Base-by-base conservation (phyloP, 1,140 invertebrate genomes). In the Caenorhabditis briggsae region DNA sequence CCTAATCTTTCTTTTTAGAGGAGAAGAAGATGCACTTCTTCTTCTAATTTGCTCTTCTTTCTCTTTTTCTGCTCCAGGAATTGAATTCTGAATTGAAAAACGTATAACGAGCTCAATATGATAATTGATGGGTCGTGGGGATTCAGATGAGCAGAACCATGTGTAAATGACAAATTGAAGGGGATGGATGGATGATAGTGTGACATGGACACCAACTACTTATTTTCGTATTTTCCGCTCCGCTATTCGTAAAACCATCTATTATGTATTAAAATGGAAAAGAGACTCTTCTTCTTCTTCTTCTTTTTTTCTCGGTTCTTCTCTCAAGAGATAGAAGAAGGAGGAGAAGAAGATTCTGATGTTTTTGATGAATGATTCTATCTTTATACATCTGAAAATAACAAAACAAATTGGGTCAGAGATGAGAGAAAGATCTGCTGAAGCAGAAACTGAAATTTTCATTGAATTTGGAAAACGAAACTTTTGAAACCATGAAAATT, bases 221-320 rank as follows among this genome's bases (percentile, higher is more conserved):
- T 74, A 74, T 74, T 74, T 48, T 46, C 65, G 18, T 74, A 20
- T 58, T 20, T 58, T 58, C 18, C 20, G 33, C 56, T 58, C n/a
- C 16, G 16, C 41, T 46, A 33, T 33, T 33, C 33, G 33, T 33
- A 74, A 74, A 74, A n/a, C 43, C 12, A 74, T 74, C 18, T 74
- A 74, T 74, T 74, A 74, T 74, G 65, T 18, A 74, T 74, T 74
- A 74, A 74, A 74, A 74, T 48, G 43, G 59, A 20, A 58, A 20
- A 58, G 56, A 20, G 20, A 0, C 50, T 53, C 50, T 53, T 53
- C 16, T 53, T 53, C 50, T 33, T 33, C 33, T 33, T 33, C 33
- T 33, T n/a, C n/a, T n/a, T n/a, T n/a, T 33, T 33, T 33, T 33
- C 33, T 33, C 33, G 9, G 50, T 53, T 53, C 16, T 11, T 53